Evolutionary conservation across 1,140 invertebrate species (phyloP).

Genomic region (Yoshiicerus persimilis): DNA sequence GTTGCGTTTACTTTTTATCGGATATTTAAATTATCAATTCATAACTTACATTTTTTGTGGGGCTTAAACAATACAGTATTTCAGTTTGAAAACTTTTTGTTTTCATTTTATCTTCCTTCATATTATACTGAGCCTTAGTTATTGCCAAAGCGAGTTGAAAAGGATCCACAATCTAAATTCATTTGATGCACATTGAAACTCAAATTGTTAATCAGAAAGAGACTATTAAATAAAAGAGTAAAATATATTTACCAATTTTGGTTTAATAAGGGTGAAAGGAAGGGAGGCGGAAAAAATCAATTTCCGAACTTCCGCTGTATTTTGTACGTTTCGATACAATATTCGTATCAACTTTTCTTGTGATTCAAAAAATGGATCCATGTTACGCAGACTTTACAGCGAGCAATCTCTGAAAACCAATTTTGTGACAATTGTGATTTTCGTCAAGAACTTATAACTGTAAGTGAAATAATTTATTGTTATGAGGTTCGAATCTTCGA

Average conservation of each 20-base stretch:
- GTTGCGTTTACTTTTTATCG: no score
- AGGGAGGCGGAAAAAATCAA: slow-evolving; percentile 60
- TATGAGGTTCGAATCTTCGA: no score
- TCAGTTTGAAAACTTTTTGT: slow-evolving; percentile 67
- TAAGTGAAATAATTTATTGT: no score
- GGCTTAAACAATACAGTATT: slow-evolving; percentile 68
- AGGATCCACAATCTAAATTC: slow-evolving; percentile 63
- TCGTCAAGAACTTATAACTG: no score
- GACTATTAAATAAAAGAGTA: background rate
- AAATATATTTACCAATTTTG: slow-evolving; percentile 50
- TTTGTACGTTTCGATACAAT: slow-evolving; percentile 63
- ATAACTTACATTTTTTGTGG: slow-evolving; percentile 61
- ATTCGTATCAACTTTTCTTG: slow-evolving; percentile 29
- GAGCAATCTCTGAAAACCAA: no score
- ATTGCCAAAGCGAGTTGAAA: slow-evolving; percentile 68
- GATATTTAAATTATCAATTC: no score
- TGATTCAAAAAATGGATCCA: slow-evolving; percentile 28
- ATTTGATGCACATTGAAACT: no score
- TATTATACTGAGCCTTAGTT: slow-evolving; percentile 65
- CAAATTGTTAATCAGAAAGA: no score
- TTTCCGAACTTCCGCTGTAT: slow-evolving; percentile 60
- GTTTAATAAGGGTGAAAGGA: slow-evolving; percentile 65
- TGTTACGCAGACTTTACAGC: no score
- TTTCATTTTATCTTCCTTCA: slow-evolving; percentile 58
- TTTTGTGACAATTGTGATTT: no score